Conservation (phyloP, 1,140 invertebrate species). For the Tetramorium simillimum region DNA sequence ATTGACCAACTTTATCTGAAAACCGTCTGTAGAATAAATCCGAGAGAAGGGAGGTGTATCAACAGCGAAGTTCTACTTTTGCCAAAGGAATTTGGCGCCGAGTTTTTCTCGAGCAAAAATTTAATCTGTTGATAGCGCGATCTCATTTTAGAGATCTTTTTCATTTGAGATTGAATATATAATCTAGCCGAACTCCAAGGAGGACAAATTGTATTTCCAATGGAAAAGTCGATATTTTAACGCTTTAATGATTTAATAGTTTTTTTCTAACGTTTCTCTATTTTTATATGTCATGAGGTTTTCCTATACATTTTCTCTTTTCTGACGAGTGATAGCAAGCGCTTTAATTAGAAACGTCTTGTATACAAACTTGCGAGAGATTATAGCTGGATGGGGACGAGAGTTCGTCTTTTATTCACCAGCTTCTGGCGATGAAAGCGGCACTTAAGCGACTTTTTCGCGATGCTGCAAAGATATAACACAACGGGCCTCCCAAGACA, state of each 20-base stretch:
- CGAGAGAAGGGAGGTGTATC: background rate
- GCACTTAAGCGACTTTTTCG: conserved; percentile 33
- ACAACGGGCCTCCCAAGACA: conserved; percentile 25
- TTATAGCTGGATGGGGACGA: conserved; percentile 8
- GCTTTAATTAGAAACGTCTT: conserved; percentile 9
- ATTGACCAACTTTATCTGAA: background rate
- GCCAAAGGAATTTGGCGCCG: conserved; percentile 32
- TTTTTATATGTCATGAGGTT: background rate
- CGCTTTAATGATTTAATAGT: background rate
- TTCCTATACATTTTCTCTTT: background rate
- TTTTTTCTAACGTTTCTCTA: background rate
- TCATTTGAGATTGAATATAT: conserved; percentile 10
- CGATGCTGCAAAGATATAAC: conserved; percentile 23
- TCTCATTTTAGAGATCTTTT: conserved; percentile 2
- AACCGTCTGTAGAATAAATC: background rate
- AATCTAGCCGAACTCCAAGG: background rate
- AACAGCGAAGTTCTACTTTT: conserved; percentile 1
- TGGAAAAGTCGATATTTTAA: background rate
- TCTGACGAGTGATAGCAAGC: background rate
- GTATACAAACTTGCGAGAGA: conserved; percentile 20
- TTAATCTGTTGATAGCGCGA: conserved; percentile 41
- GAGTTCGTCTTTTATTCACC: conserved; percentile 27
- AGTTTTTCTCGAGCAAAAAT: conserved; percentile 33
- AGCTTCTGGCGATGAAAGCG: conserved; percentile 20
- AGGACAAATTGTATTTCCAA: background rate